Conservation (phyloP, 2,797 vertebrate species). For the Rhyacichthys aspro region DNA sequence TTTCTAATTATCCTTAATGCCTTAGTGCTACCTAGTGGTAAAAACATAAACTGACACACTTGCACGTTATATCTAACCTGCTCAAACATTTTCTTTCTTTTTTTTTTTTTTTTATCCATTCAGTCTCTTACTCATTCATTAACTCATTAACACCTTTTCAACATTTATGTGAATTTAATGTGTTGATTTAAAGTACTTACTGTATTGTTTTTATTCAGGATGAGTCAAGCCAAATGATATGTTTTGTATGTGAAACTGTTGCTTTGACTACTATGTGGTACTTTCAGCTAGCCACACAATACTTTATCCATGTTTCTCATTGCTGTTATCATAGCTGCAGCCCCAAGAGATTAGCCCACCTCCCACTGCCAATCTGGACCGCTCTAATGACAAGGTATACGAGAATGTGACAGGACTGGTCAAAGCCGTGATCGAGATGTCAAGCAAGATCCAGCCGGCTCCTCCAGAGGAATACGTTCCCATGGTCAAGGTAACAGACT, state of each 20-base stretch:
- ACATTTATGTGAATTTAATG: neutral
- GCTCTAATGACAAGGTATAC: slow-evolving; percentile 97
- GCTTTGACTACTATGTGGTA: no score
- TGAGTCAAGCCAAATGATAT: neutral
- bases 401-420: slow-evolving; percentile 98
- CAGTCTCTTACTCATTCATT: neutral
- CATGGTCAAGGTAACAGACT: slow-evolving; percentile 92
- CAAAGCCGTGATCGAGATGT: slow-evolving; percentile 99
- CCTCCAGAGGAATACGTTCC: slow-evolving; percentile 97
- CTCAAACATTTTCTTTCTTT: slow-evolving; percentile 1
- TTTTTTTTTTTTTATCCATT: neutral
- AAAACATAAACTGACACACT: slow-evolving; percentile 12
- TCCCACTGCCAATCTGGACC: slow-evolving; percentile 96
- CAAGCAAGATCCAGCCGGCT: slow-evolving; percentile 96
- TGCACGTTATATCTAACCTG: neutral
- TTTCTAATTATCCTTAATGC: neutral
- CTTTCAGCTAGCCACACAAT: no score
- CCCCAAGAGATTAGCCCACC: slow-evolving; percentile 98
- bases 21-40: slow-evolving; percentile 54
- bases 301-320: slow-evolving; percentile 18
- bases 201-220: no score
- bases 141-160: neutral
- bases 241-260: no score
- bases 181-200: neutral
- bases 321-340: slow-evolving; percentile 83